These are phyloP conservation scores for Drosophila kohkoa DNA, from an alignment of 1,140 invertebrate species.

Conservation along the genomic window DNA sequence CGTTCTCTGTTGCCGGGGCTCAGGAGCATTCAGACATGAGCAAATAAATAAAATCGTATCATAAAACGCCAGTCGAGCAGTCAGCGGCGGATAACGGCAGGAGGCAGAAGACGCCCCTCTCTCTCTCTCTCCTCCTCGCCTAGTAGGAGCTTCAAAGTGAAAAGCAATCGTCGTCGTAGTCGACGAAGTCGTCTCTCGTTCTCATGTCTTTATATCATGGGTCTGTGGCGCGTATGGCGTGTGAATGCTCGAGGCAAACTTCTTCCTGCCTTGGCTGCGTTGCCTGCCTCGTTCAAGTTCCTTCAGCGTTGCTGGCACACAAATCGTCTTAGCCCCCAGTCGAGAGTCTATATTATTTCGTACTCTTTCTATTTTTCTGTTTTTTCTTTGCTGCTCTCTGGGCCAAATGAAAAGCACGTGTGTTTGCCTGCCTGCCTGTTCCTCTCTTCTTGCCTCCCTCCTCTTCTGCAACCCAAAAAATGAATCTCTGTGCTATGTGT, in stretches of 20 bases:
- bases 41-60: constrained; percentile 80
- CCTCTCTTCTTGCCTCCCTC: background rate
- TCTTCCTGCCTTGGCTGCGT: constrained; percentile 22
- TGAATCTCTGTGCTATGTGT: constrained; percentile 51
- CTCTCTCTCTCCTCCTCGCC: no score
- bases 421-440: constrained; percentile 30
- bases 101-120: constrained; percentile 1
- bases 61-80: constrained; percentile 63
- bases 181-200: constrained; percentile 46
- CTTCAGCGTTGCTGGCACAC: constrained; percentile 14
- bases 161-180: constrained; percentile 59
- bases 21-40: constrained; percentile 45
- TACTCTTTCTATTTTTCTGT: constrained; percentile 29
- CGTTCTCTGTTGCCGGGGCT: constrained; percentile 50
- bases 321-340: constrained; percentile 72
- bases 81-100: constrained; percentile 7
- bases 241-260: constrained; percentile 75
- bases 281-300: background rate
- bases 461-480: constrained; percentile 18
- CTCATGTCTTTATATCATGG: constrained; percentile 68
- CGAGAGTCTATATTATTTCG: constrained; percentile 67
- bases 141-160: constrained; percentile 60
- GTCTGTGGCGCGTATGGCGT: constrained; percentile 75
- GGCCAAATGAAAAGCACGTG: constrained; percentile 75
- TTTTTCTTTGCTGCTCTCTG: constrained; percentile 23